Percentiles rank a stretch among this genome's conserved stretches.
Conservation (phyloP, 2,888 invertebrate species). For the Carpatolechia fugitivella region DNA sequence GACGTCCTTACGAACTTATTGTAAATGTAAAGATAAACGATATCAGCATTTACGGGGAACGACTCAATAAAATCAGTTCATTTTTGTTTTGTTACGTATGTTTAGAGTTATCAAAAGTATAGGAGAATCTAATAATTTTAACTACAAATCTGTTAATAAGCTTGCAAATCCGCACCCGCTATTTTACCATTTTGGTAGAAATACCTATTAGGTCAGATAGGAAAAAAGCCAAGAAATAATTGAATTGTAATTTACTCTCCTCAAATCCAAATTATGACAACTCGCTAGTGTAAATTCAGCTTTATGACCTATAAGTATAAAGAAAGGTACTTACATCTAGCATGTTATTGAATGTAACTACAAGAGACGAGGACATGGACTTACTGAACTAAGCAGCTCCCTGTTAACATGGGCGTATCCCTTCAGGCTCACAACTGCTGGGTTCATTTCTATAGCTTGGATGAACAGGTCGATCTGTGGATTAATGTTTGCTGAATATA, state of each 20-base stretch:
- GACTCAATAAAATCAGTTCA: constrained; percentile 2
- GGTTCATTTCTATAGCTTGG: constrained; percentile 84
- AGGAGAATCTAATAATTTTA: background rate
- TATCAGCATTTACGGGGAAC: background rate
- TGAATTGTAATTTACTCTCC: too few species aligned
- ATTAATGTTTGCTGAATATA: background rate
- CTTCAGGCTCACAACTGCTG: constrained; percentile 83
- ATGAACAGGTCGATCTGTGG: constrained; percentile 82
- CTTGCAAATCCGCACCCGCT: too few species aligned
- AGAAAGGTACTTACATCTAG: too few species aligned
- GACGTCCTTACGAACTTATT: background rate
- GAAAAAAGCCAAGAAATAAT: too few species aligned
- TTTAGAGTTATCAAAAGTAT: background rate
- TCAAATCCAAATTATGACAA: too few species aligned
- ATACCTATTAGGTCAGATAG: too few species aligned
- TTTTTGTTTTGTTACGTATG: background rate
- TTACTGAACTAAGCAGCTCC: constrained; percentile 81
- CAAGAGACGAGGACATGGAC: constrained; percentile 22
- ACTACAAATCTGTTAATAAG: too few species aligned
- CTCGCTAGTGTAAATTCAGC: too few species aligned
- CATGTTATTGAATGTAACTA: too few species aligned
- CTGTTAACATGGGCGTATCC: constrained; percentile 83
- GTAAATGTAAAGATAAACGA: background rate
- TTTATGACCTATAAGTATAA: too few species aligned
- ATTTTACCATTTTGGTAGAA: too few species aligned